Percentiles rank a stretch among this genome's conserved stretches.
Evolutionary conservation across 2,113 vertebrate genomes (phyloP).

Genomic region (Crotalus horridus): DNA sequence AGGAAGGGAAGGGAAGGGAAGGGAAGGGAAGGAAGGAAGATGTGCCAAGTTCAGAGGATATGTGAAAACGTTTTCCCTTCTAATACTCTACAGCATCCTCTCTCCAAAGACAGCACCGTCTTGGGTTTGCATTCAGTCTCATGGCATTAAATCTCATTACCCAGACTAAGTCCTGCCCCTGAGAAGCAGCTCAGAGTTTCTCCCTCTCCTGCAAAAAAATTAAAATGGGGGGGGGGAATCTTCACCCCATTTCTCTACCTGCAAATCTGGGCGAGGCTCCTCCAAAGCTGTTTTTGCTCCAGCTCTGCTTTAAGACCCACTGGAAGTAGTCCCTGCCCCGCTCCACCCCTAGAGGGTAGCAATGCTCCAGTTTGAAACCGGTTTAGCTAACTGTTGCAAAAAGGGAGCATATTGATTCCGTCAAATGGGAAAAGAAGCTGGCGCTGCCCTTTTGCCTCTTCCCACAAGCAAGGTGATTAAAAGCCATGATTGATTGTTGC

Average conservation of each 20-base stretch:
- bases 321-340: slow-evolving; percentile 1
- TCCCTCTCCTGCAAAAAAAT: too few species aligned
- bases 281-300: not conserved
- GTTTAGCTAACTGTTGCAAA: rapidly evolving
- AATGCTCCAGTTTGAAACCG: not conserved
- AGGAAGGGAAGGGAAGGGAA: too few species aligned
- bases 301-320: not conserved
- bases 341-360: slow-evolving; percentile 54
- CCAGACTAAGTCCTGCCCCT: too few species aligned
- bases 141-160: too few species aligned
- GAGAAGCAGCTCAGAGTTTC: too few species aligned
- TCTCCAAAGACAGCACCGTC: too few species aligned
- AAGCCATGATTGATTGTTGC: not conserved
- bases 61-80: too few species aligned
- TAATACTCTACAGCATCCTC: too few species aligned
- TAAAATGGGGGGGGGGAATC: not conserved
- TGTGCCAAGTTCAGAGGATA: not conserved
- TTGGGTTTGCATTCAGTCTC: too few species aligned
- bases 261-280: not conserved
- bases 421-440: not conserved
- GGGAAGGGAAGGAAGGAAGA: not conserved
- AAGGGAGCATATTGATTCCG: not conserved
- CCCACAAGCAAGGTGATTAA: not conserved
- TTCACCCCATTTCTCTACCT: not conserved
- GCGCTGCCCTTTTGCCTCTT: not conserved